phyloP scores from a whole-genome alignment of 1,140 invertebrate genomes.

The Drosophila truncata region DNA sequence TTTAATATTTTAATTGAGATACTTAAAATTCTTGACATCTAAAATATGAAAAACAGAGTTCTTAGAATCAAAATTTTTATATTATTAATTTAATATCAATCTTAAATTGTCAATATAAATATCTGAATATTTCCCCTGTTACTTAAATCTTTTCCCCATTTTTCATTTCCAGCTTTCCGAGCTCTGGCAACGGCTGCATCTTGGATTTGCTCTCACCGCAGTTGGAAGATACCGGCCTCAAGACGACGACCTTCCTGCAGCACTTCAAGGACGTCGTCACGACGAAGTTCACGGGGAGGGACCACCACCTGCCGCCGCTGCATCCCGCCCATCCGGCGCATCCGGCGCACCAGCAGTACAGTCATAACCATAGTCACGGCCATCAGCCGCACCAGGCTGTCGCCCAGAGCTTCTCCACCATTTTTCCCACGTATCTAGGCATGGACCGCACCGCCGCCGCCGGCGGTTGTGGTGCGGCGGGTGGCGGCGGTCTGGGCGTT shows the following conservation, averaged over 20 bases:
- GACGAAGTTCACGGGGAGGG: constrained; percentile 85
- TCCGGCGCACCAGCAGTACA: constrained; percentile 74
- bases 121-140: too few species aligned
- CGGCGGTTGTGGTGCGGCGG: constrained; percentile 74
- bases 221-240: constrained; percentile 85
- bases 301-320: constrained; percentile 82
- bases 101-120: too few species aligned
- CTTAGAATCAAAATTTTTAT: too few species aligned
- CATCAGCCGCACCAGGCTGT: constrained; percentile 84
- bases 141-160: background rate
- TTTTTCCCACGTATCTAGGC: constrained; percentile 84
- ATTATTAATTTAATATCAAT: too few species aligned
- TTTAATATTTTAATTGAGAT: too few species aligned
- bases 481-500: constrained; percentile 76
- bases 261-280: constrained; percentile 85
- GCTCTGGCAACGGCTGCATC: constrained; percentile 74
- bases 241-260: constrained; percentile 85
- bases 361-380: constrained; percentile 51
- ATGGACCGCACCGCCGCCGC: constrained; percentile 82
- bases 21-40: too few species aligned
- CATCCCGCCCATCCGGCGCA: constrained; percentile 68
- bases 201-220: constrained; percentile 81
- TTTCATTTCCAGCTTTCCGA: constrained; percentile 57
- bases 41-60: too few species aligned
- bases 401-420: constrained; percentile 84